phyloP scores from a whole-genome alignment of 2,888 invertebrate species.

The Brachypterus glaber region DNA sequence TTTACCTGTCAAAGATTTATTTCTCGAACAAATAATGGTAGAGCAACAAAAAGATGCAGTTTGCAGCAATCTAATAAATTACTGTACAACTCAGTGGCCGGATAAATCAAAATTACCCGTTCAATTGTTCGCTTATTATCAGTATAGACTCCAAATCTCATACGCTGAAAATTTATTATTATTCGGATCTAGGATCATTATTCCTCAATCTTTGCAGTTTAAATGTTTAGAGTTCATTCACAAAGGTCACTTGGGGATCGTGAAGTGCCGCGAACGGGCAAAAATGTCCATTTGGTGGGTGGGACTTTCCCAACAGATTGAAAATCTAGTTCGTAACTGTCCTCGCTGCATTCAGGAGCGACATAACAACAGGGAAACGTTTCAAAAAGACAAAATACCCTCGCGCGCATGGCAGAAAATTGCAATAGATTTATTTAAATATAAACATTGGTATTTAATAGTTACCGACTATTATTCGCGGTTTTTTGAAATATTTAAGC shows the following conservation, averaged over 20 bases:
- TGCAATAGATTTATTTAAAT: slow-evolving; percentile 16
- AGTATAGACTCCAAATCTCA: background rate
- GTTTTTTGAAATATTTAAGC: too few species aligned
- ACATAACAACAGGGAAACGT: slow-evolving; percentile 15
- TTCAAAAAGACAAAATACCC: slow-evolving; percentile 15
- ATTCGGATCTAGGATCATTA: slow-evolving; percentile 3
- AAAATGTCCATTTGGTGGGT: background rate
- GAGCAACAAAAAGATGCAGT: slow-evolving; percentile 8
- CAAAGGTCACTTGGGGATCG: slow-evolving; percentile 6
- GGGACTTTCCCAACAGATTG: background rate
- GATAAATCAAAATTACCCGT: background rate
- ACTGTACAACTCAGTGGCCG: background rate
- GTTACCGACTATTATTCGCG: too few species aligned
- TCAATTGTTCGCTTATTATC: background rate
- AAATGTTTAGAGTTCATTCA: slow-evolving; percentile 3
- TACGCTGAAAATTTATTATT: background rate
- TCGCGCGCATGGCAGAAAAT: slow-evolving; percentile 18
- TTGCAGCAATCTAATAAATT: slow-evolving; percentile 2
- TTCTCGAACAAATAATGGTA: slow-evolving; percentile 2
- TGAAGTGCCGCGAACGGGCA: slow-evolving; percentile 2
- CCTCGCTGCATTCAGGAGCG: slow-evolving; percentile 16
- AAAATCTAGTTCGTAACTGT: slow-evolving; percentile 19
- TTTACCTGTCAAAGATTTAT: slow-evolving; percentile 4
- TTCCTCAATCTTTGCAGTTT: slow-evolving; percentile 4
- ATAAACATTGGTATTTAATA: slow-evolving; percentile 9